Evolutionary conservation across 1,140 invertebrate species (phyloP).

Genomic region (Drosophila nebulosa): DNA sequence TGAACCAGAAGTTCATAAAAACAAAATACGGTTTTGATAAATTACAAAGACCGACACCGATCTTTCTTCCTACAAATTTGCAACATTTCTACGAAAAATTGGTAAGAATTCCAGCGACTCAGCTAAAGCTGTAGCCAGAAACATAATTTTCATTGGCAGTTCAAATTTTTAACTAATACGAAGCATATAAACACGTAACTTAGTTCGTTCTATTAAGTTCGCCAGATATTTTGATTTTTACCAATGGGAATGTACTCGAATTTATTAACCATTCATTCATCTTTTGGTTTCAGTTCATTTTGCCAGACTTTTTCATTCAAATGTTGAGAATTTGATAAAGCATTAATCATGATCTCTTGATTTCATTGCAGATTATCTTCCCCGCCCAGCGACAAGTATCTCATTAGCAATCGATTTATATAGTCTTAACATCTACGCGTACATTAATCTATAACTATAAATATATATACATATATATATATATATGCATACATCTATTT

Average conservation of each 20-base stretch:
- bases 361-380: conserved; percentile 3
- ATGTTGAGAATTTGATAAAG: no score
- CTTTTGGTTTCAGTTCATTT: no score
- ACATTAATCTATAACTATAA: conserved; percentile 1
- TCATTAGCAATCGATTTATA: conserved; percentile 12
- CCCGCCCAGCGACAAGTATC: conserved; percentile 11
- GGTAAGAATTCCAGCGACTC: background rate
- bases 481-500: background rate
- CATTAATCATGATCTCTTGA: background rate
- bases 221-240: no score
- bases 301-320: no score
- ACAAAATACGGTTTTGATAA: background rate
- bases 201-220: no score
- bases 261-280: no score
- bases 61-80: background rate
- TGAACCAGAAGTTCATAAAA: background rate
- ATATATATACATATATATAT: background rate
- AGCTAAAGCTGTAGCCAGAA: no score
- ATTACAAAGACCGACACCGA: background rate
- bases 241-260: no score
- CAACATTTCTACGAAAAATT: background rate
- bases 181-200: no score
- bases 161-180: no score
- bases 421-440: background rate
- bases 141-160: no score